These are phyloP conservation scores for Lerista edwardsae DNA, from an alignment of 2,797 vertebrate species.

Conservation along the genomic window DNA sequence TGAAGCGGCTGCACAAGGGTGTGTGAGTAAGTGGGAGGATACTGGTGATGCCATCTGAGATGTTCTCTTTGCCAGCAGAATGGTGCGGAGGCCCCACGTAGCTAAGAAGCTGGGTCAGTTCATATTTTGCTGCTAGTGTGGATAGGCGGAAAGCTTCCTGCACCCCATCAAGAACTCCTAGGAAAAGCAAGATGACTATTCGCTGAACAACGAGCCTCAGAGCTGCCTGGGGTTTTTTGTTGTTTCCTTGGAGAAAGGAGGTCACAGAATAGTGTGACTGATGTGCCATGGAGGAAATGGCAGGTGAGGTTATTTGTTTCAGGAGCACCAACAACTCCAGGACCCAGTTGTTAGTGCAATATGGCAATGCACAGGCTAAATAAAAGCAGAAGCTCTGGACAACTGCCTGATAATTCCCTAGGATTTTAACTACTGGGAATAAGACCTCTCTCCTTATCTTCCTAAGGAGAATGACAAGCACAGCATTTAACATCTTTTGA, in stretches of 20 bases:
- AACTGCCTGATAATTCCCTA: not conserved
- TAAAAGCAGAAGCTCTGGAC: not conserved
- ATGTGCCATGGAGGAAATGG: not conserved
- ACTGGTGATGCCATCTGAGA: slow-evolving; percentile 15
- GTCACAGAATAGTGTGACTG: not conserved
- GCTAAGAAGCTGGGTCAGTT: not conserved
- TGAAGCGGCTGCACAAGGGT: slow-evolving; percentile 28
- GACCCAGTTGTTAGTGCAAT: not conserved
- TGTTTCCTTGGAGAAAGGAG: not conserved
- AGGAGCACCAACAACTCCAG: not conserved
- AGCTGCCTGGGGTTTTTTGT: not conserved
- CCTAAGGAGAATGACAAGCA: not conserved
- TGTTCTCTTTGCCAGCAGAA: not conserved
- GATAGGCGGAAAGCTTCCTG: not conserved
- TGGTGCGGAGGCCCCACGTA: not conserved
- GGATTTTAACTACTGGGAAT: not conserved
- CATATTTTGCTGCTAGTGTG: not conserved
- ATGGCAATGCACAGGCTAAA: not conserved
- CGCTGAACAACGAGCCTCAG: slow-evolving; percentile 3
- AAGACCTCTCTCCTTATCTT: slow-evolving; percentile 8
- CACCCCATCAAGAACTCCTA: slow-evolving; percentile 23
- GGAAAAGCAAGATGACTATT: slow-evolving; percentile 15
- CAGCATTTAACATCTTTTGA: not conserved
- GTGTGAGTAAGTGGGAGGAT: not conserved
- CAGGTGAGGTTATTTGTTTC: not conserved